phyloP scores from a whole-genome alignment of 2,113 vertebrate species.

The Odocoileus hemionus region DNA sequence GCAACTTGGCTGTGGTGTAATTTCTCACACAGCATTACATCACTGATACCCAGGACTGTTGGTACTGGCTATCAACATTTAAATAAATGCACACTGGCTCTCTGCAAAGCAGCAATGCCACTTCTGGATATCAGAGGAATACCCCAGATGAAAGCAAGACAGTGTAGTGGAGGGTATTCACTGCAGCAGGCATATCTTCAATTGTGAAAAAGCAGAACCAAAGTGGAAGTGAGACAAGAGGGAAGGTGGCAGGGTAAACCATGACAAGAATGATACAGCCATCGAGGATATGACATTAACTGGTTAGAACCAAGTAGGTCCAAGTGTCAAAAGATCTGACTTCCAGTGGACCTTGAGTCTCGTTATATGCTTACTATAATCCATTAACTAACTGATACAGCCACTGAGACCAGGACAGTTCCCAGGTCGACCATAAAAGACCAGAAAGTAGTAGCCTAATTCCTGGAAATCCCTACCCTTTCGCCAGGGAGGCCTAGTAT shows the following conservation, averaged over 20 bases:
- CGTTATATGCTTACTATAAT: no score
- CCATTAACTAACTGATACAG: not conserved
- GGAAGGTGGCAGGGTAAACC: not conserved
- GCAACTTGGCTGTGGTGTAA: not conserved
- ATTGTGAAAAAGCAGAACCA: not conserved
- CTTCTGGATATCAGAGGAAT: not conserved
- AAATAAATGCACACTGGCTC: not conserved
- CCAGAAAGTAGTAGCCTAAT: not conserved
- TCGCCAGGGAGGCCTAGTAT: not conserved
- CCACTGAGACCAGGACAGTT: not conserved
- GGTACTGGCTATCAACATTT: not conserved
- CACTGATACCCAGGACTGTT: not conserved
- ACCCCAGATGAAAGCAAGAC: not conserved
- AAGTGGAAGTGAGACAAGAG: not conserved
- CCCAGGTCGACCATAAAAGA: not conserved
- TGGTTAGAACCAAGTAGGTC: not conserved
- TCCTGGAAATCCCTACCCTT: not conserved
- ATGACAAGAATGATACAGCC: not conserved
- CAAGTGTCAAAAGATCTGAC: accelerated
- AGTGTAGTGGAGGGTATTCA: not conserved
- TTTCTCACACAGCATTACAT: not conserved
- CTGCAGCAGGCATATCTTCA: not conserved
- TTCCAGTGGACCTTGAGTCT: not conserved
- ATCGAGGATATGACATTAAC: not conserved
- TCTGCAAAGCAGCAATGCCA: not conserved